Base-by-base conservation (phyloP, 2,888 invertebrate species). In the Terebella lapidaria region DNA sequence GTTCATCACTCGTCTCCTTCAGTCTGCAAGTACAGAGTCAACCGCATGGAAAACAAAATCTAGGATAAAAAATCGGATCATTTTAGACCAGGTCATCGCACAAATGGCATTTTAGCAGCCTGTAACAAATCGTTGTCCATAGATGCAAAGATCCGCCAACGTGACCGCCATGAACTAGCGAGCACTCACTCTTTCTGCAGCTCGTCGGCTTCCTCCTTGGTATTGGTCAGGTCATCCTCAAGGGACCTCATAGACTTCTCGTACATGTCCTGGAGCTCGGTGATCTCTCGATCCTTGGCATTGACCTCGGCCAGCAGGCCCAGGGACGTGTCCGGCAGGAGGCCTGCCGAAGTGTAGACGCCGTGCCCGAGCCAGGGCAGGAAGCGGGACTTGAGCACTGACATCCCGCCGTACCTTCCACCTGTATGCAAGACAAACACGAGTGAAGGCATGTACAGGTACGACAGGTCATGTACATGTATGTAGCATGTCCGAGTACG, bases 321-420 rank as follows among this genome's bases (percentile, higher is more conserved):
- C 15, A 27, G 5, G 53, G 15, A 25, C 4, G 53, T 27, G 24
- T 55, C 42, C 18, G 29, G 4, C 15, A 20, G 18, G 10, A 55
- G 20, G 22, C 35, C 42, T n/a, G 5, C 20, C 58, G 74, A 73
- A 57, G 74, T 73, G 1, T 28, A 10, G n/a, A 57, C 28, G 24
- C 51, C 57, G 60, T 72, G 71, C 1, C 78, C 75, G 55, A 79
- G 69, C 74, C 74, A 76, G 28, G 79, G 79, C 58, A 78, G 66
- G 35, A 78, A 72, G 1, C 78, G 70, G 4, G 72, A 73, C 64
- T 78, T 78, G 66, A 79, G 76, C 60, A 74, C 71, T 57, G 69
- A 72, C 18, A 76, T 72, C 5, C 77, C 77, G 26, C 76, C 77
- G 68, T 76, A 78, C 63, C 74, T 59, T 26, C 77, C 77, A 65